Percentiles rank a stretch among this genome's conserved stretches.
phyloP scores from a whole-genome alignment of 2,113 vertebrate genomes.

The Pedetes capensis region DNA sequence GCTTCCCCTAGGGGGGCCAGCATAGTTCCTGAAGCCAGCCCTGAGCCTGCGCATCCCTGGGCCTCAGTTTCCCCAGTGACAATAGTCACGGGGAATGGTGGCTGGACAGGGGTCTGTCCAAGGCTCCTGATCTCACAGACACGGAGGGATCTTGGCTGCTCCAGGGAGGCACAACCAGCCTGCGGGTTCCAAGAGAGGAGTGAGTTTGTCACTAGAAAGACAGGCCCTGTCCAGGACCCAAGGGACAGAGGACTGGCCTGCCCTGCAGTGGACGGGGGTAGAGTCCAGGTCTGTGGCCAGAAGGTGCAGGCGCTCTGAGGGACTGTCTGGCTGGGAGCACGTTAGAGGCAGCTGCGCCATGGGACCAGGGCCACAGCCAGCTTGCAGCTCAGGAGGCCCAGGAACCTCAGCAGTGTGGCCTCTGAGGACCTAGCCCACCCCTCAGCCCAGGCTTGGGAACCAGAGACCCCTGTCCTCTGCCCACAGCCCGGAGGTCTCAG shows the following conservation, averaged over 20 bases:
- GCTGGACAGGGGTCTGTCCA: not conserved
- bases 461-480: not conserved
- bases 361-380: too few species aligned
- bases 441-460: not conserved
- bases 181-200: not conserved
- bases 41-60: not conserved
- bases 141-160: fast-evolving
- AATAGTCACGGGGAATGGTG: too few species aligned
- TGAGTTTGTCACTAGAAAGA: not conserved
- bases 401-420: not conserved
- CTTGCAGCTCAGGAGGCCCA: not conserved
- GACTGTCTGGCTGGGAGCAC: fast-evolving
- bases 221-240: not conserved
- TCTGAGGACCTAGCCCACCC: fast-evolving
- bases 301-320: not conserved
- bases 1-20: too few species aligned
- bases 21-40: not conserved
- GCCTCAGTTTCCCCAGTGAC: not conserved
- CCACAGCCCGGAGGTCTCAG: too few species aligned
- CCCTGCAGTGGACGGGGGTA: not conserved
- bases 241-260: not conserved
- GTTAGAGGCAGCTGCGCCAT: fast-evolving
- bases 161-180: not conserved
- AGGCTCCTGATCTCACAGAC: fast-evolving
- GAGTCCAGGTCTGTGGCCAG: fast-evolving